phyloP scores from a whole-genome alignment of 2,113 vertebrate genomes.

The Piaya cayana region DNA sequence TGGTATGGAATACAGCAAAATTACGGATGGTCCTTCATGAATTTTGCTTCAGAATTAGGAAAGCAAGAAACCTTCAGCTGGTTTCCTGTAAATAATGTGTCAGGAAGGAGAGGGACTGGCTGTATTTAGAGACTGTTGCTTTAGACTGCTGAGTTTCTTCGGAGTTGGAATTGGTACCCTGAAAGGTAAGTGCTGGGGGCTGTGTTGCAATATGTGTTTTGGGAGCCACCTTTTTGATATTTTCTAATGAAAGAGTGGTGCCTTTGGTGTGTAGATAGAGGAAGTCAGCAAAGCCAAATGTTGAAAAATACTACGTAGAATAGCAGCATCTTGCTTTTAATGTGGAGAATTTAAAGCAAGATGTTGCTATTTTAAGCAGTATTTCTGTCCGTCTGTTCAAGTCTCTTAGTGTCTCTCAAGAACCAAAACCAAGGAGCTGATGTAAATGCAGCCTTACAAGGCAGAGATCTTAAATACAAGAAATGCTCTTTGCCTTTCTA shows the following conservation, averaged over 20 bases:
- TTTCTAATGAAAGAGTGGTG: not conserved
- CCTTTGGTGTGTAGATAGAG: not conserved
- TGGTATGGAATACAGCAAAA: not conserved
- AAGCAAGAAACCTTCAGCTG: not conserved
- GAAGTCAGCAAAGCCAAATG: not conserved
- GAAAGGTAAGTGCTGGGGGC: not conserved
- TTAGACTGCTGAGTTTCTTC: not conserved
- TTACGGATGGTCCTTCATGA: not conserved
- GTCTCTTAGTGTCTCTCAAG: not conserved
- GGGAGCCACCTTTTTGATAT: not conserved
- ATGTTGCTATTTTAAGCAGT: constrained; percentile 27
- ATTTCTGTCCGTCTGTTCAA: constrained; percentile 12
- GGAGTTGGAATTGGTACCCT: not conserved
- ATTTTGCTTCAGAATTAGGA: not conserved
- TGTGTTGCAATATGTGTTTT: not conserved
- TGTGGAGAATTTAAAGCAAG: constrained; percentile 12
- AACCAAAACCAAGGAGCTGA: not conserved
- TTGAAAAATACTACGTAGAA: not conserved
- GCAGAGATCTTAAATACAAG: not conserved
- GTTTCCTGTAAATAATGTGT: not conserved
- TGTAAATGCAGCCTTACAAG: not conserved
- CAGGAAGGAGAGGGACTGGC: not conserved
- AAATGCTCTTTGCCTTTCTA: not conserved
- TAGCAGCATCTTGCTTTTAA: not conserved
- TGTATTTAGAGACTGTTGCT: not conserved